A percentile compares a stretch with the other conserved stretches of the same genome.
Evolutionary conservation across 2,797 vertebrate species (phyloP).

Genomic region (Diplodus puntazzo): DNA sequence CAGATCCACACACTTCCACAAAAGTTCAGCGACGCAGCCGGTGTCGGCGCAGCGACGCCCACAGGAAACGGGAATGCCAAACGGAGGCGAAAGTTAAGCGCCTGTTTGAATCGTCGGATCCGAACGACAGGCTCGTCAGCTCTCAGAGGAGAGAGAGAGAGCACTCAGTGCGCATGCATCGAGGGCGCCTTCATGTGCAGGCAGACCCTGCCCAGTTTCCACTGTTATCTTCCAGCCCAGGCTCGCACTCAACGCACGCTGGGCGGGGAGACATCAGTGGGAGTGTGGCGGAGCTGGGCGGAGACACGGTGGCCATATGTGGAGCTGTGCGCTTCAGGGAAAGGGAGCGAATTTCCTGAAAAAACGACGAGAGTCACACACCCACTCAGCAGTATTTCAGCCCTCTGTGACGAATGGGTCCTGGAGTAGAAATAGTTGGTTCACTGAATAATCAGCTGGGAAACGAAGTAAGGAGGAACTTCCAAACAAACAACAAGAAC

Average conservation of each 20-base stretch:
- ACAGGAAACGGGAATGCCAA: slow-evolving; percentile 20
- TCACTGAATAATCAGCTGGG: background rate
- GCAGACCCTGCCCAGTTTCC: slow-evolving; percentile 77
- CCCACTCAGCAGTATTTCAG: too few species aligned
- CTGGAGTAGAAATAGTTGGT: background rate
- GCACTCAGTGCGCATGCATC: slow-evolving; percentile 9
- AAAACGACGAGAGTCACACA: background rate
- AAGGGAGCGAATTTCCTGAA: slow-evolving; percentile 20
- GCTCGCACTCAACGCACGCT: slow-evolving; percentile 44
- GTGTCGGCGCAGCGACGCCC: slow-evolving; percentile 43
- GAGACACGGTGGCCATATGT: slow-evolving; percentile 59
- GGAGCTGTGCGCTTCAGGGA: slow-evolving; percentile 34
- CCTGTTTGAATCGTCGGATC: slow-evolving; percentile 8
- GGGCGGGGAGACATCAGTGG: slow-evolving; percentile 56
- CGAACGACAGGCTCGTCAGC: slow-evolving; percentile 2
- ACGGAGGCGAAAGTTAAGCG: slow-evolving; percentile 1
- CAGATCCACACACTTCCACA: slow-evolving; percentile 63
- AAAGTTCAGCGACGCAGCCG: slow-evolving; percentile 73
- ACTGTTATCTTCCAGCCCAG: slow-evolving; percentile 75
- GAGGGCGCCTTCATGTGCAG: slow-evolving; percentile 28
- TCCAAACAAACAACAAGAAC: background rate
- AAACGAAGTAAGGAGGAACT: background rate
- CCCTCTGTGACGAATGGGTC: too few species aligned
- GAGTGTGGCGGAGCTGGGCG: slow-evolving; percentile 60
- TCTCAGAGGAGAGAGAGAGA: background rate